Base-by-base conservation (phyloP, 2,113 vertebrate species). In the Poicephalus meyeri region DNA sequence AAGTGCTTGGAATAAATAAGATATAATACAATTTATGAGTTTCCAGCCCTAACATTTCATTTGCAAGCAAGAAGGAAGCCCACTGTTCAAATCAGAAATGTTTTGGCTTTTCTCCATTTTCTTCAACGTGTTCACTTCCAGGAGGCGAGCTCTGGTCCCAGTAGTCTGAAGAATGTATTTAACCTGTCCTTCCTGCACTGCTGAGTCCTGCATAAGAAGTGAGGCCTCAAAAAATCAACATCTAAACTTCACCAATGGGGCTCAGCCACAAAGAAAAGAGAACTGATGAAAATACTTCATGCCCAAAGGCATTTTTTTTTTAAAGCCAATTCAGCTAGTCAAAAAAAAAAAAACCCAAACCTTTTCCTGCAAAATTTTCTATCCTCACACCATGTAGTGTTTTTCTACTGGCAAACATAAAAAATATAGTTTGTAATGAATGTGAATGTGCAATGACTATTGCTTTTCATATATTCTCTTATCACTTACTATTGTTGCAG, bases 311-410 rank as follows among this genome's bases (percentile, higher is more conserved):
- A 0, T 80, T 94, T 83, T 82, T 18, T 39, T 66, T 58, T 47
- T 73, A 15, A 88, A 64, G 16, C 5, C 19, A 80, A 25, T 85
- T 82, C 56, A 73, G 5, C 55, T 53, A 70, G 23, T 91, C 68
- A 39, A 47, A 76, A 68, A 93, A 91, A 93, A 91, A 25, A n/a
- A 58, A 23, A 15, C 9, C 9, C 19, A 58, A 58, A 58, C 56
- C 21, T 82, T 70, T 83, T 79, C 49, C 73, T 80, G 18, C 0
- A 2, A 47, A 39, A 9, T 47, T 74, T 69, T 26, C 35, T 79
- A 50, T 8, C 35, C 16, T 73, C 18, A 42, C 20, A 79, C 39
- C 20, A 37, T 15, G 9, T 49, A 56, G 7, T 0, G 0, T 52
- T 92, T 95, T 84, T 74, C 47, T 53, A 17, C 19, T 88, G 64